A percentile compares a stretch with the other conserved stretches of the same genome.
These are phyloP conservation scores for Adela reaumurella DNA, from an alignment of 2,888 invertebrate genomes.

Conservation along the genomic window DNA sequence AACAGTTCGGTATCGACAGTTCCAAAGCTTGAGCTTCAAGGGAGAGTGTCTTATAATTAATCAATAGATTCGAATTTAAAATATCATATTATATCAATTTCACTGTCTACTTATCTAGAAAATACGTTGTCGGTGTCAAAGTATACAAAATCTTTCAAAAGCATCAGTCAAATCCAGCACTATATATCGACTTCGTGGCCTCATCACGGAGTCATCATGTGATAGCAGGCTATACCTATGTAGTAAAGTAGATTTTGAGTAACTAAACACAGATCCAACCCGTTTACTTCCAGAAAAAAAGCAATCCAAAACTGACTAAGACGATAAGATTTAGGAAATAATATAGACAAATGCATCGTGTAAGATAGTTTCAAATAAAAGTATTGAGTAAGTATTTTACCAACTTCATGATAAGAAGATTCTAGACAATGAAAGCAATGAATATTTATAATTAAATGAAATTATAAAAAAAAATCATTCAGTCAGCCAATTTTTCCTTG, in stretches of 20 bases:
- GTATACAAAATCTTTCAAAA: no score
- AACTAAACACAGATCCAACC: not conserved
- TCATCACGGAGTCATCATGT: not conserved
- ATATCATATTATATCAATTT: conserved; percentile 47
- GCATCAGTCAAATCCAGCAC: not conserved
- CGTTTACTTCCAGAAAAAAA: conserved; percentile 24
- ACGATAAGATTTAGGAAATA: conserved; percentile 37
- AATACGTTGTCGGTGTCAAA: conserved; percentile 48
- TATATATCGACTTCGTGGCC: not conserved
- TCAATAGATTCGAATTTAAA: conserved; percentile 52
- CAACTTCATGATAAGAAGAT: conserved; percentile 41
- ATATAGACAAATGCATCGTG: conserved; percentile 45
- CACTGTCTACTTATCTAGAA: conserved; percentile 53
- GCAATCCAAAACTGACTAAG: conserved; percentile 19
- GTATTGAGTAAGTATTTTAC: conserved; percentile 55
- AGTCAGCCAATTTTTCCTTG: conserved; percentile 41
- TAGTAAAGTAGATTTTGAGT: not conserved
- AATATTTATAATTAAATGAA: conserved; percentile 43
- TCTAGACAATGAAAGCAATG: conserved; percentile 50
- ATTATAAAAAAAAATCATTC: conserved; percentile 24
- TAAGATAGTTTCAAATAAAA: conserved; percentile 32
- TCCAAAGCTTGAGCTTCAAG: not conserved
- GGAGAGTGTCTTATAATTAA: conserved; percentile 14
- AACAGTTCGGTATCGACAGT: not conserved
- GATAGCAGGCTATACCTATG: not conserved